Evolutionary conservation across 2,113 vertebrate genomes (phyloP).

Genomic region (Calyptommatus sinebrachiatus): DNA sequence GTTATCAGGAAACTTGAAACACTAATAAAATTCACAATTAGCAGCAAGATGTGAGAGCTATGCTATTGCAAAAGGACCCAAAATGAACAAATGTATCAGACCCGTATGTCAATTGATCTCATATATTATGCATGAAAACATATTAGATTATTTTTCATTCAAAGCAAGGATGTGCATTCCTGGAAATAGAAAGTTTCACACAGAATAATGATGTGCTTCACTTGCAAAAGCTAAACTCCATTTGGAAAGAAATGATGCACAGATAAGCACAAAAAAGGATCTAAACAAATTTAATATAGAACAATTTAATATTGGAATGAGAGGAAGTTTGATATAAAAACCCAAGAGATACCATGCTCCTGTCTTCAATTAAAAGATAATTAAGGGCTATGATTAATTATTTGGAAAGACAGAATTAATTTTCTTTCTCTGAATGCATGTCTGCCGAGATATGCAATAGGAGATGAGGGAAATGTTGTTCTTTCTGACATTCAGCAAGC

Average conservation of each 20-base stretch:
- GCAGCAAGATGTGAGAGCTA: neutral
- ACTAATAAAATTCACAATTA: neutral
- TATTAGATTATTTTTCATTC: constrained; percentile 1
- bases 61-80: neutral
- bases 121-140: neutral
- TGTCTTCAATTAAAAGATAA: constrained; percentile 35
- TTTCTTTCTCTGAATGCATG: constrained; percentile 4
- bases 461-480: neutral
- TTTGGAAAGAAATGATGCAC: constrained; percentile 5
- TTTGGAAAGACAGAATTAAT: neutral
- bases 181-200: neutral
- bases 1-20: neutral
- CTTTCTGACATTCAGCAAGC: neutral
- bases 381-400: constrained; percentile 30
- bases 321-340: constrained; percentile 4
- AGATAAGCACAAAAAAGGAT: neutral
- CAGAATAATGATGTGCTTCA: constrained; percentile 4
- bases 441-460: neutral
- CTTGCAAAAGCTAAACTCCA: neutral
- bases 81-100: neutral
- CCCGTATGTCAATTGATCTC: neutral
- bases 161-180: neutral
- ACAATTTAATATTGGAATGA: constrained; percentile 20
- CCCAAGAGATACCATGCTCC: constrained; percentile 2
- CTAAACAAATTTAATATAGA: constrained; percentile 17